Evolutionary conservation across 2,113 vertebrate genomes (phyloP), one percentile per base, ranked within the genome.

Genomic region (Austrofundulus limnaeus): DNA sequence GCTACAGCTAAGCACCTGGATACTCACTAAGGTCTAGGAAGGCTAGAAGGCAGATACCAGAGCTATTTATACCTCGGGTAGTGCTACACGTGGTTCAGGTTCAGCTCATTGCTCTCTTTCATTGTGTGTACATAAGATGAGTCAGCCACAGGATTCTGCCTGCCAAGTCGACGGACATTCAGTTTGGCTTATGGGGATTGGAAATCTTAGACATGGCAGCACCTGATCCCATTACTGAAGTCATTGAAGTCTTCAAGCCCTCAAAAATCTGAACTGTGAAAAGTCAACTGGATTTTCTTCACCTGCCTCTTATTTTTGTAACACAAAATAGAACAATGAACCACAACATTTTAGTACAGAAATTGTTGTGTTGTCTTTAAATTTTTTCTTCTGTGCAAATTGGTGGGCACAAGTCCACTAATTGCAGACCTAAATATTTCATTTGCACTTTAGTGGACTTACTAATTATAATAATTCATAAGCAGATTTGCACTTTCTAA

Each of bases 31-130:
- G 70, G 72, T 79, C 74, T 14, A 56, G 19, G 43, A 77, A 80
- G 80, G 75, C 81, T 17, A 34, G 70, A 70, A 79, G 69, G 81
- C 84, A 70, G 84, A 71, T 70, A 50, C 75, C 78, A 73, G 23
- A 52, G 58, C 83, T 89, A 87, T 89, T 88, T 83, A 86, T 89
- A 86, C 50, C 49, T 28, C 51, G n/a, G 61, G 60, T 51, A 74
- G 78, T 68, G 64, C 78, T 71, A 53, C 50, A 34, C 58, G 45
- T 66, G 66, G 72, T 57, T 70, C 50, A 56, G 72, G 72, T 78
- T 75, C 70, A 76, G 73, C 81, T 72, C 57, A 12, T 24, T 42
- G 58, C 61, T 59, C 25, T 6, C 77, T 80, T 76, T 84, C 77
- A 79, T 79, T 39, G 1, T 71, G 77, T 75, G 55, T 67, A 20